A percentile compares a stretch with the other conserved stretches of the same genome.
phyloP scores from a whole-genome alignment of 1,140 invertebrate genomes.

The Bombus superbus region DNA sequence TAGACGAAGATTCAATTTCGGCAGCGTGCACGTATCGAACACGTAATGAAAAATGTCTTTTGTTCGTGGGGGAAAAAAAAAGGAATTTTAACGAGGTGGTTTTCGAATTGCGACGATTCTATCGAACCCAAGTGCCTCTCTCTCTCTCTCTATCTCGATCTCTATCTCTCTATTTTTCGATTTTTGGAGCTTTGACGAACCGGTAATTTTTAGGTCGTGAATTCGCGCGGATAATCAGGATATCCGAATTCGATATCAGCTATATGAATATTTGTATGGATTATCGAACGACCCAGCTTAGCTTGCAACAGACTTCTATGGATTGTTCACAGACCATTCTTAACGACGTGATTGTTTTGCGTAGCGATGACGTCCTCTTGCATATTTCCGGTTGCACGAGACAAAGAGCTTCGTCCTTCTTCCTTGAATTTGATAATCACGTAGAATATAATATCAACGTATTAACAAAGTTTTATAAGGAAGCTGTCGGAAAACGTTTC shows the following conservation, averaged over 20 bases:
- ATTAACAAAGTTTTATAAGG: too few relatives aligned
- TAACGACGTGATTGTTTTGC: background rate
- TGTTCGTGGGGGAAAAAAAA: too few relatives aligned
- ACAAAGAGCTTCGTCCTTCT: too few relatives aligned
- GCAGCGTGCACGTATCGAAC: background rate
- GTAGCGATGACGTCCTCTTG: background rate
- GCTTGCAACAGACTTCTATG: conserved; percentile 12
- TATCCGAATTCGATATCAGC: conserved; percentile 22
- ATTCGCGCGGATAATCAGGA: conserved; percentile 24
- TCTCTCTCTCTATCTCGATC: background rate
- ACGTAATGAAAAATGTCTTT: background rate
- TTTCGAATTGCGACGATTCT: background rate
- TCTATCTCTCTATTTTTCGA: too few relatives aligned
- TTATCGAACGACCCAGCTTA: conserved; percentile 2
- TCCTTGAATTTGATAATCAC: too few relatives aligned
- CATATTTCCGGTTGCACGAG: background rate
- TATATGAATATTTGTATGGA: background rate
- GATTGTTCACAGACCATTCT: conserved; percentile 13
- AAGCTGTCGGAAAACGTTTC: rapidly evolving
- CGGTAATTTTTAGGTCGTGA: background rate
- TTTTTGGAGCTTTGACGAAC: background rate
- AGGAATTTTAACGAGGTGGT: background rate
- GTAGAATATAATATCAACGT: too few relatives aligned
- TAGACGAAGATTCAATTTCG: background rate
- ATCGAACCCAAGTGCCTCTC: background rate